A percentile compares a stretch with the other conserved stretches of the same genome.
Evolutionary conservation across 2,797 vertebrate genomes (phyloP).

Genomic region (Alcedo atthis): DNA sequence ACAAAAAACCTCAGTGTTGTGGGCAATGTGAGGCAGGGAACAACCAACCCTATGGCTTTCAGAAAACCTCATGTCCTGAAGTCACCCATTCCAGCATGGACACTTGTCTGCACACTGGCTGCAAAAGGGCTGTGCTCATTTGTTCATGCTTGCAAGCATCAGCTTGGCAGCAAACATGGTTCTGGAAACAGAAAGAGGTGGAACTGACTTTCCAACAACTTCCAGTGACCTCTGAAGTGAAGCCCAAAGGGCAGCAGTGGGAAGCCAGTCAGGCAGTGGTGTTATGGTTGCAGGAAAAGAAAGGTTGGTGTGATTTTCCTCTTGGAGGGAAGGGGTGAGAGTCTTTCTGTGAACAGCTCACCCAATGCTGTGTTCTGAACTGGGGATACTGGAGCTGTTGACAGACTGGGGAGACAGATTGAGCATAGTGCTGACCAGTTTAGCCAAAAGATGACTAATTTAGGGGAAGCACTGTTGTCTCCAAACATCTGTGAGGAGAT

Average conservation of each 20-base stretch:
- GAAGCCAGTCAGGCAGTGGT: not conserved
- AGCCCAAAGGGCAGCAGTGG: not conserved
- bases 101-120: not conserved
- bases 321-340: not conserved
- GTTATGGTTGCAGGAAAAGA: fast-evolving
- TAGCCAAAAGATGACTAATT: conserved; percentile 63
- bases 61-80: not conserved
- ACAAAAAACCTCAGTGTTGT: not conserved
- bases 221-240: not conserved
- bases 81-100: not conserved
- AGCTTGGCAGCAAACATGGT: not conserved
- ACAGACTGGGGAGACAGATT: not conserved
- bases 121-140: not conserved
- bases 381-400: not conserved
- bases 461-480: not conserved
- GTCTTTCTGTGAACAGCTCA: not conserved
- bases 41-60: not conserved
- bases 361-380: not conserved
- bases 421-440: not conserved
- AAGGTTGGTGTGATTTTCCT: not conserved
- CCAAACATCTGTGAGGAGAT: conserved; percentile 58
- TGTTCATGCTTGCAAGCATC: not conserved
- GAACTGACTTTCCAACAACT: not conserved
- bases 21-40: not conserved
- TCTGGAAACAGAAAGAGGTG: not conserved